Percentiles rank a stretch among this genome's conserved stretches.
Evolutionary conservation across 2,888 invertebrate genomes (phyloP).

Genomic region (Notodonta ziczac): DNA sequence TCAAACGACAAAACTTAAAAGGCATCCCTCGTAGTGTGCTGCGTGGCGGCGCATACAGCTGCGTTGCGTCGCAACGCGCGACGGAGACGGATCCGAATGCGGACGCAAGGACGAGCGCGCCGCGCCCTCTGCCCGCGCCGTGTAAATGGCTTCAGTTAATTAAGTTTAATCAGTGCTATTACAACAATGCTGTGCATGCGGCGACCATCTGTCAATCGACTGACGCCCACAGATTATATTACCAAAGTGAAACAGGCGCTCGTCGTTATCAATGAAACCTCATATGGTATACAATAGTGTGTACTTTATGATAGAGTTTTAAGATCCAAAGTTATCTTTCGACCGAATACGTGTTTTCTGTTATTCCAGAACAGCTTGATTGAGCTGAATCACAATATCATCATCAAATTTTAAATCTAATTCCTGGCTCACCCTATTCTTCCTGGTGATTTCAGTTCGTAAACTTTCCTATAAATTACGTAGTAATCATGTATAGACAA

Average conservation of each 20-base stretch:
- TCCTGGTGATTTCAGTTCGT: not conserved
- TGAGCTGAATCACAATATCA: not conserved
- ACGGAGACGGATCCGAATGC: not conserved
- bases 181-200: slow-evolving; percentile 53
- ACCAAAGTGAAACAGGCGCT: slow-evolving; percentile 49
- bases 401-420: not conserved
- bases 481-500: slow-evolving; percentile 23
- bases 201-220: slow-evolving; percentile 74
- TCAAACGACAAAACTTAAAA: too few relatives aligned
- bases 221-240: slow-evolving; percentile 79
- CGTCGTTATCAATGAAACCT: slow-evolving; percentile 49
- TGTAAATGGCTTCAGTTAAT: slow-evolving; percentile 84
- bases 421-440: not conserved
- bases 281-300: slow-evolving; percentile 8
- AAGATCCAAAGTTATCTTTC: not conserved
- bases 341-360: not conserved
- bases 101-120: slow-evolving; percentile 26
- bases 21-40: too few relatives aligned
- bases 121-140: slow-evolving; percentile 54
- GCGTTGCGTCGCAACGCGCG: slow-evolving; percentile 4
- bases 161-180: slow-evolving; percentile 82
- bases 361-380: too few relatives aligned
- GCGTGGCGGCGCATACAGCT: slow-evolving; percentile 23
- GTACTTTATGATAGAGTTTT: not conserved
- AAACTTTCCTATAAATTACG: slow-evolving; percentile 20